These are phyloP conservation scores for Panurus biarmicus DNA, from an alignment of 2,113 vertebrate species.

Conservation along the genomic window DNA sequence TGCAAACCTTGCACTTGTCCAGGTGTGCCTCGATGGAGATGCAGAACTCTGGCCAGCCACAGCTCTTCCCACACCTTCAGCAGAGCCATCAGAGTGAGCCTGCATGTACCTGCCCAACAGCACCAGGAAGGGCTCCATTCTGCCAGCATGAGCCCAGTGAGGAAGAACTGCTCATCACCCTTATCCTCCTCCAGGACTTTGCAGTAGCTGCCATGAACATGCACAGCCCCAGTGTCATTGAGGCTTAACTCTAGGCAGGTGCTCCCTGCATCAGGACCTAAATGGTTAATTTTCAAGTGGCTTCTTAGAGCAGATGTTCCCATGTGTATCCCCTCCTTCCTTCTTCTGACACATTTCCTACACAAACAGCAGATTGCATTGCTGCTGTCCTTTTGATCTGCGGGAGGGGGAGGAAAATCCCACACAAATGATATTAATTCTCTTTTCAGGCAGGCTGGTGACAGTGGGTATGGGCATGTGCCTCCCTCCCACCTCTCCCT, in stretches of 20 bases:
- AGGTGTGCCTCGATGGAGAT: not conserved
- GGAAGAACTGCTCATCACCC: not conserved
- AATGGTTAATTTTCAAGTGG: conserved; percentile 55
- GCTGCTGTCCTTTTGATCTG: conserved; percentile 65
- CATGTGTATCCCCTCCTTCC: conserved; percentile 60
- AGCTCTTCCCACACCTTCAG: not conserved
- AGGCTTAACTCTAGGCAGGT: not conserved
- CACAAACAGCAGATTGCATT: conserved; percentile 65
- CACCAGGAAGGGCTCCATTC: not conserved
- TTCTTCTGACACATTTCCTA: conserved; percentile 65
- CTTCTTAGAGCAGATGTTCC: conserved; percentile 60
- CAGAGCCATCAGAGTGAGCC: not conserved
- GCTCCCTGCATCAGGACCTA: not conserved
- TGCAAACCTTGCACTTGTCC: not conserved
- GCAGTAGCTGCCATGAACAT: not conserved
- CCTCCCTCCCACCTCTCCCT: conserved; percentile 1
- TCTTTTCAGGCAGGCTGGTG: conserved; percentile 28
- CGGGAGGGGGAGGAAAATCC: conserved; percentile 52
- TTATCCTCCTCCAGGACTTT: not conserved
- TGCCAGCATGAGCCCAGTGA: fast-evolving
- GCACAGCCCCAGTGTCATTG: fast-evolving
- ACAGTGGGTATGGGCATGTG: not conserved
- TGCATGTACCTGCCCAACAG: not conserved
- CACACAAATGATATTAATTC: conserved; percentile 51
- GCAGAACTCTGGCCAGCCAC: not conserved